These are phyloP conservation scores for Cichlasoma orientale DNA, from an alignment of 2,797 vertebrate genomes.

Conservation along the genomic window DNA sequence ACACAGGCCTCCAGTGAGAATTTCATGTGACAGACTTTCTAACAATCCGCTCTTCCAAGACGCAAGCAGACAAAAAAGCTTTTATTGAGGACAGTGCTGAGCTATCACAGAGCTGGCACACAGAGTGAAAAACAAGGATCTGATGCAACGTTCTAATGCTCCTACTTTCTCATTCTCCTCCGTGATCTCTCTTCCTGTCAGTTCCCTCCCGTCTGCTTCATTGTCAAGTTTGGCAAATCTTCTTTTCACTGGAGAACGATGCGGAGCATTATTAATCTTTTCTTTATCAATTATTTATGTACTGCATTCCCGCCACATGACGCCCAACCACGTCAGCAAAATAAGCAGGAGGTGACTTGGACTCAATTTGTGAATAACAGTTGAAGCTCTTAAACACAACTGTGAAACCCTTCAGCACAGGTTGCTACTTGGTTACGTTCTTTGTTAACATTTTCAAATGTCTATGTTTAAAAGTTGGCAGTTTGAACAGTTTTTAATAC, in stretches of 20 bases:
- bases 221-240: neutral
- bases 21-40: slow-evolving; percentile 33
- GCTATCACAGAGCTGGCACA: neutral
- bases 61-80: slow-evolving; percentile 45
- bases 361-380: neutral
- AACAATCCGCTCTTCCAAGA: slow-evolving; percentile 38
- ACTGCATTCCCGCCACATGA: no score
- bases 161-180: neutral
- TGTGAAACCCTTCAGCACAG: neutral
- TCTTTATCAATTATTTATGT: neutral
- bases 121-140: neutral
- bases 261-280: neutral
- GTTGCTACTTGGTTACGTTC: neutral
- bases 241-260: neutral
- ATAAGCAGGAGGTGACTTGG: neutral
- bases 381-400: neutral
- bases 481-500: neutral
- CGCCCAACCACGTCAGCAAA: neutral
- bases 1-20: neutral
- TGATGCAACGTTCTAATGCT: neutral
- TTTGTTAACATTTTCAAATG: neutral
- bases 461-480: neutral
- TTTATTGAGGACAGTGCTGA: slow-evolving; percentile 19
- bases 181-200: neutral
- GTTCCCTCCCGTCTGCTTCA: neutral